Evolutionary conservation across 37 sponge, comb jelly and placozoan genomes (phyloP).

Genomic region (Amphimedon queenslandica): DNA sequence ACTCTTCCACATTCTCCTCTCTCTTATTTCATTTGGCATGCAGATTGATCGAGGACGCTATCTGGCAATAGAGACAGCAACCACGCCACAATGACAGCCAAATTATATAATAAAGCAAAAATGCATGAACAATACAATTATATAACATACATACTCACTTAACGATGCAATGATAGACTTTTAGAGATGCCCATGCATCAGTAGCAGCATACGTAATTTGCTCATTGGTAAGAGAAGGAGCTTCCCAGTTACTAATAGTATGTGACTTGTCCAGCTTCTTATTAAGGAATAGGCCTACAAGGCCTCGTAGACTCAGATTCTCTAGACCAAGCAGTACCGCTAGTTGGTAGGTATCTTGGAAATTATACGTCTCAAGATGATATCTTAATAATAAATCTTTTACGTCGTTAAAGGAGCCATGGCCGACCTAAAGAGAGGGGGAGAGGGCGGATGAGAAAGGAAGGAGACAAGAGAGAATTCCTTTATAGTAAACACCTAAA

Average conservation of each 20-base stretch:
- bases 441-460: too few species aligned
- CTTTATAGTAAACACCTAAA: too few species aligned
- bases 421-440: conserved; percentile 26
- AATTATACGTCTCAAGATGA: conserved; percentile 13
- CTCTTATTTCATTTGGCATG: too few species aligned
- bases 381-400: conserved; percentile 7
- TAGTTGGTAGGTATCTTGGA: conserved; percentile 9
- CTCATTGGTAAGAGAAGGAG: neutral
- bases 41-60: too few species aligned
- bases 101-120: too few species aligned
- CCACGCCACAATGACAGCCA: too few species aligned
- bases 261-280: conserved; percentile 10
- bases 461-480: too few species aligned
- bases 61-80: too few species aligned
- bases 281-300: conserved; percentile 23
- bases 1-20: too few species aligned
- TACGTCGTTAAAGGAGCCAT: conserved; percentile 23
- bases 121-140: too few species aligned
- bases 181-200: conserved; percentile 27
- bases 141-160: conserved; percentile 15
- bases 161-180: conserved; percentile 27
- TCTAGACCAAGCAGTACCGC: neutral
- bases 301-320: conserved; percentile 16
- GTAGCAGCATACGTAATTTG: conserved; percentile 35
- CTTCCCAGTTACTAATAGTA: conserved; percentile 18